These are phyloP conservation scores for Dryas iulia DNA, from an alignment of 1,140 invertebrate species.

Conservation along the genomic window DNA sequence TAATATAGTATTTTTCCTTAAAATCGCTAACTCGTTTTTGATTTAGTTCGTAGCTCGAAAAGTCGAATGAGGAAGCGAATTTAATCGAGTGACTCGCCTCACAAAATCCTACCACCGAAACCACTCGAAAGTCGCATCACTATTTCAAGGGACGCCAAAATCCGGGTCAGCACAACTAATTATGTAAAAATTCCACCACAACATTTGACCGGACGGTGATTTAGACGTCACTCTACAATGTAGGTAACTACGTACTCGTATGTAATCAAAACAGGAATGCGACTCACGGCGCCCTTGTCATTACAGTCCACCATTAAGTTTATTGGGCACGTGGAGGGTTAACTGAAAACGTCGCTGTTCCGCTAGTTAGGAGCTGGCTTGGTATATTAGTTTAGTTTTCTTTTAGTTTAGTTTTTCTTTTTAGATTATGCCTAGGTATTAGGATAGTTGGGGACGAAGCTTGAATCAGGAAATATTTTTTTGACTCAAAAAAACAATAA, in stretches of 20 bases:
- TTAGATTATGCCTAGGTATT: neutral
- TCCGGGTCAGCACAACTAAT: neutral
- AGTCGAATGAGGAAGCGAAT: no score
- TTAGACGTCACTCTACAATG: conserved; percentile 15
- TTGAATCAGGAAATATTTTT: no score
- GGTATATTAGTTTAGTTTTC: neutral
- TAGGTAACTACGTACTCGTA: neutral
- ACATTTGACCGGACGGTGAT: conserved; percentile 24
- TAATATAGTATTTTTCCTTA: no score
- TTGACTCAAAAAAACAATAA: no score
- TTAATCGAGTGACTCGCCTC: no score
- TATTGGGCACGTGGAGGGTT: conserved; percentile 29
- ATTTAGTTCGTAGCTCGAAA: no score
- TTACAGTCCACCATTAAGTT: conserved; percentile 37
- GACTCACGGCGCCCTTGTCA: conserved; percentile 29
- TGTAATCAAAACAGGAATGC: conserved; percentile 39
- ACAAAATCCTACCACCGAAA: no score
- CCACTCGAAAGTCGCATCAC: neutral
- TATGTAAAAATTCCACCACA: conserved; percentile 33
- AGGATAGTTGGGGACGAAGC: neutral
- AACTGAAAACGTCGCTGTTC: conserved; percentile 19
- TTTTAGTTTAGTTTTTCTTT: no score
- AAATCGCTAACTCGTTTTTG: no score
- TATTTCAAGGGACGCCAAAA: neutral
- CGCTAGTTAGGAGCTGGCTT: neutral